phyloP scores from a whole-genome alignment of 2,888 invertebrate species.

The Callyntrura sp. region DNA sequence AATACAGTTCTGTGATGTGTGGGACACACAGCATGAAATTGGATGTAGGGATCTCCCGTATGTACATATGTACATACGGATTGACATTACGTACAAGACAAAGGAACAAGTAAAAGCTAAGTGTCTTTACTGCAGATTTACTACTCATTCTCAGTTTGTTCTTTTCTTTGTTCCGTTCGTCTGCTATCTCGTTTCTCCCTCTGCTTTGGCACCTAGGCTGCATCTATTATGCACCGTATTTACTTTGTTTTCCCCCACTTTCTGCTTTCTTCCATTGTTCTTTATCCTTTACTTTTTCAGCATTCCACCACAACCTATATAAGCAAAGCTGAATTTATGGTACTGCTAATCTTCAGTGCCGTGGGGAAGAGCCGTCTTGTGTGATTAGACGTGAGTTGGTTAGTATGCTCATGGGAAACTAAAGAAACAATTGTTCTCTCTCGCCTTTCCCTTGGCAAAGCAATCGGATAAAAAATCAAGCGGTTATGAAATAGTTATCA shows the following conservation, averaged over 20 bases:
- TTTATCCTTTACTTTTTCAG: neutral
- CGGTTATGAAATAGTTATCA: slow-evolving; percentile 17
- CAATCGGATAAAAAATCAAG: slow-evolving; percentile 36
- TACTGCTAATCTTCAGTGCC: slow-evolving; percentile 41
- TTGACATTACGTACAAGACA: neutral
- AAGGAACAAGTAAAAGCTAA: neutral
- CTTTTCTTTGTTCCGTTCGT: neutral
- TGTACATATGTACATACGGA: neutral
- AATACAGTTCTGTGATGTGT: slow-evolving; percentile 32
- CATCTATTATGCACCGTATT: neutral
- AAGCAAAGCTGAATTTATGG: slow-evolving; percentile 24
- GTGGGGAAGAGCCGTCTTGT: neutral
- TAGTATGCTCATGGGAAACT: neutral
- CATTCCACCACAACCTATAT: neutral
- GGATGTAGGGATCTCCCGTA: too few relatives aligned
- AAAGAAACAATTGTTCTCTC: slow-evolving; percentile 10
- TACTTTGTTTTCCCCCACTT: neutral
- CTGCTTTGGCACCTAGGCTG: neutral
- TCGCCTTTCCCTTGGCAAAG: neutral
- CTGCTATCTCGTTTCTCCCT: neutral
- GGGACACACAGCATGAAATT: neutral
- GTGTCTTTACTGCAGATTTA: slow-evolving; percentile 41
- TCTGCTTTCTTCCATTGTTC: neutral
- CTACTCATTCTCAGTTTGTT: slow-evolving; percentile 21
- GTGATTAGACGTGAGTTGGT: neutral